Base-by-base conservation (phyloP, 2,888 invertebrate species). In the Eugnorisma glareosa region DNA sequence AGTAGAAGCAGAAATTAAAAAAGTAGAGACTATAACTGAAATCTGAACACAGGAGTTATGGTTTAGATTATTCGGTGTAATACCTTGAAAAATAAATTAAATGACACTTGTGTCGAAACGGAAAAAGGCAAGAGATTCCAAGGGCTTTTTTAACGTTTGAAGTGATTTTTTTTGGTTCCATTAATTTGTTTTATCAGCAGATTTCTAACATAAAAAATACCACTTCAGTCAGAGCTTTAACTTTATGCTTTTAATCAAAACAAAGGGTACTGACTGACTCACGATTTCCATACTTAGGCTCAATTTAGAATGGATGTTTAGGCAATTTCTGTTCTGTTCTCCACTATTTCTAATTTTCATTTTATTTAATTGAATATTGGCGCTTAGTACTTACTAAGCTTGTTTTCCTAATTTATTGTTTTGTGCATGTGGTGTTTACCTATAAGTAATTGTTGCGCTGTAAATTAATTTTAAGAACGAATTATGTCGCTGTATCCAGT, bases 281-380 rank as follows among this genome's bases (percentile, higher is more conserved):
- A 82, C 61, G 40, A 31, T n/a, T 37, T 67, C 45, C 59, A n/a
- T 66, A 59, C 61, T 73, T 35, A 79, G n/a, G 24, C 70, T 37
- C 11, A 67, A 69, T 83, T 66, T 74, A 69, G 51, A 73, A 83
- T 79, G 3, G 11, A 63, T 84, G 75, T 79, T 86, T 74, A 37
- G 28, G 51, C 57, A 61, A 78, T 81, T n/a, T n/a, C n/a, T n/a
- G n/a, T n/a, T n/a, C n/a, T n/a, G n/a, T n/a, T n/a, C n/a, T n/a
- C n/a, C n/a, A n/a, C n/a, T n/a, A n/a, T n/a, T n/a, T n/a, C n/a
- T n/a, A n/a, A n/a, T n/a, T n/a, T n/a, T n/a, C n/a, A n/a, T n/a
- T n/a, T n/a, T n/a, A n/a, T n/a, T n/a, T n/a, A n/a, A n/a, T n/a
- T n/a, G n/a, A n/a, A n/a, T n/a, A n/a, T n/a, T n/a, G n/a, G n/a